These are phyloP conservation scores for Parnassius glacialis DNA, from an alignment of 2,888 invertebrate genomes.

Conservation along the genomic window DNA sequence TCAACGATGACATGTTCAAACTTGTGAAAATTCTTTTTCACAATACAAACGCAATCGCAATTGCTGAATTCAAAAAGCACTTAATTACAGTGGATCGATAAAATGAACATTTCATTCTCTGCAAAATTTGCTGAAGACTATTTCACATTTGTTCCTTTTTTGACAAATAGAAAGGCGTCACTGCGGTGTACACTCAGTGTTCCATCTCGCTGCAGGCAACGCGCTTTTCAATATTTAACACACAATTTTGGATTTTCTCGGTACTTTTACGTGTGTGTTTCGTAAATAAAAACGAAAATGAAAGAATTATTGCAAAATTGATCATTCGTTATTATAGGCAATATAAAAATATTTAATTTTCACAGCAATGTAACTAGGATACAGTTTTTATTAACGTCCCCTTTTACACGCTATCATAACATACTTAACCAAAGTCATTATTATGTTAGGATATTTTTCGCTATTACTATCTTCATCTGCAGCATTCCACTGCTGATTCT, in stretches of 20 bases:
- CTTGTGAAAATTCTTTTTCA: too few species aligned
- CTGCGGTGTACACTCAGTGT: constrained; percentile 13
- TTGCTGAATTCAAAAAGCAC: constrained; percentile 18
- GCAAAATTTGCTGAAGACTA: constrained; percentile 22
- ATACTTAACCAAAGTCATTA: too few species aligned
- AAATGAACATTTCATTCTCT: constrained; percentile 24
- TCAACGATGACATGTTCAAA: too few species aligned
- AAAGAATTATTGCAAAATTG: not conserved
- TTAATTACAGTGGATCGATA: constrained; percentile 24
- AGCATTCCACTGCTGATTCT: too few species aligned
- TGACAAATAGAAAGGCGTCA: constrained; percentile 16
- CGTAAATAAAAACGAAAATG: too few species aligned
- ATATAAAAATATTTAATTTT: too few species aligned
- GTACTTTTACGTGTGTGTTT: not conserved
- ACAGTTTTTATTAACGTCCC: too few species aligned
- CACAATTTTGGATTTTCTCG: constrained; percentile 13
- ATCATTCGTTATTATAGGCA: not conserved
- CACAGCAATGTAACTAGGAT: too few species aligned
- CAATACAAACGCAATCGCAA: constrained; percentile 2
- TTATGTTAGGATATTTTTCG: too few species aligned
- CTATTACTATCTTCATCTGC: too few species aligned
- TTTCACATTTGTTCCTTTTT: constrained; percentile 22
- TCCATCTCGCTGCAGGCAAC: constrained; percentile 19
- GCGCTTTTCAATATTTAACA: constrained; percentile 19
- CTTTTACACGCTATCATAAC: too few species aligned